Percentiles rank a stretch among this genome's conserved stretches.
Evolutionary conservation across 2,888 invertebrate species (phyloP).

Genomic region (Zaprionus lineosus): DNA sequence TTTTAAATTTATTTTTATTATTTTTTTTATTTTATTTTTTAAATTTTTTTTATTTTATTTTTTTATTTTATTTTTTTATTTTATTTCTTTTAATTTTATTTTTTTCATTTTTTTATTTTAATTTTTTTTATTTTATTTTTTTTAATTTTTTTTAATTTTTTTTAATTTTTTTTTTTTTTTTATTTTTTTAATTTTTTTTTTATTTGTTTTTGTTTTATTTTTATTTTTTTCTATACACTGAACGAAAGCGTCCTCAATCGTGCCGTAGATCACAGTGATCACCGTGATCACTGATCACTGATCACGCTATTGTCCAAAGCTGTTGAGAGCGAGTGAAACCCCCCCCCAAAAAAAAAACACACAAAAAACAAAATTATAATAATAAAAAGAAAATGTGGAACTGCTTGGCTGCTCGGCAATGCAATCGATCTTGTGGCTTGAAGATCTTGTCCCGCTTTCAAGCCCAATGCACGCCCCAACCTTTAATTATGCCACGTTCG

Average conservation of each 20-base stretch:
- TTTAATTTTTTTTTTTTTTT: no score
- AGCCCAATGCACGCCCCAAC: constrained; percentile 32
- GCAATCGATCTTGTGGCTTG: constrained; percentile 47
- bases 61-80: no score
- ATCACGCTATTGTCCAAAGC: constrained; percentile 7
- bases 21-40: no score
- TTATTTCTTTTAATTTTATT: no score
- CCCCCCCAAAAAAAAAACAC: neutral
- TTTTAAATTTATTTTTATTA: no score
- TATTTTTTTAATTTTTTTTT: no score
- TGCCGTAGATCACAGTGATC: constrained; percentile 43
- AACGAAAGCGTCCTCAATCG: constrained; percentile 48
- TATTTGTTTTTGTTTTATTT: no score
- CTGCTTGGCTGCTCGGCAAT: constrained; percentile 12
- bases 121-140: no score
- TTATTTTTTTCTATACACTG: constrained; percentile 5
- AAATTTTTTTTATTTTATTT: no score
- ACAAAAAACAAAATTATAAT: neutral
- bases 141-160: no score
- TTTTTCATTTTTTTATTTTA: no score
- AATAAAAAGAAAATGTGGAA: neutral
- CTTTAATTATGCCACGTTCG: constrained; percentile 63
- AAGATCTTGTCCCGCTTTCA: constrained; percentile 33
- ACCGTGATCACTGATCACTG: constrained; percentile 27
- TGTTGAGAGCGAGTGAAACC: no score